These are phyloP conservation scores for Triplophysa siluroides DNA, from an alignment of 2,113 vertebrate species.

Conservation along the genomic window DNA sequence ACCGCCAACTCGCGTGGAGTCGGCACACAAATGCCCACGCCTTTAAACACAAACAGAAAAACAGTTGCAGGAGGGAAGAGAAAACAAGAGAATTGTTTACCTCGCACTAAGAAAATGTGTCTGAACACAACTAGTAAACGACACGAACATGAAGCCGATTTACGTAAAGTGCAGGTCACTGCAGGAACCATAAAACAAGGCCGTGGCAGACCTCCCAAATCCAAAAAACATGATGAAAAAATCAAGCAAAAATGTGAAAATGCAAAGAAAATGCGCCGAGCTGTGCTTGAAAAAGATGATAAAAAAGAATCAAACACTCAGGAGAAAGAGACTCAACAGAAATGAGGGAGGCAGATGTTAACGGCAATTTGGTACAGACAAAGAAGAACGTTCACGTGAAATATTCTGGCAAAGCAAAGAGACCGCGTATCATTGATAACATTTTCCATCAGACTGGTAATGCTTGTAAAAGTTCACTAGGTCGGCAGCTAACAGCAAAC, in stretches of 20 bases:
- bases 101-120: not conserved
- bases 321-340: not conserved
- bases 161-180: constrained; percentile 1
- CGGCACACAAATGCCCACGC: not conserved
- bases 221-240: not conserved
- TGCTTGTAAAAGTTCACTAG: not conserved
- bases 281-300: not conserved
- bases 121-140: not conserved
- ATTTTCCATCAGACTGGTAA: constrained; percentile 39
- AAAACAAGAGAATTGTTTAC: not conserved
- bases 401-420: not conserved
- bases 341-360: constrained; percentile 28
- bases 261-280: not conserved
- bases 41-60: not conserved
- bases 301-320: not conserved
- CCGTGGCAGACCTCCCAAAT: constrained; percentile 5
- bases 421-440: constrained; percentile 10
- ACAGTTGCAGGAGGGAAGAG: not conserved
- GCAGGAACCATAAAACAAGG: not conserved
- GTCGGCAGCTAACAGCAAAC: constrained; percentile 9
- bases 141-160: not conserved
- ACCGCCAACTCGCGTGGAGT: not conserved
- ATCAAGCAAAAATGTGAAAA: not conserved
- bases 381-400: not conserved
- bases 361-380: not conserved